Conservation (phyloP, 1,140 invertebrate species). For the Ylistrum balloti region DNA sequence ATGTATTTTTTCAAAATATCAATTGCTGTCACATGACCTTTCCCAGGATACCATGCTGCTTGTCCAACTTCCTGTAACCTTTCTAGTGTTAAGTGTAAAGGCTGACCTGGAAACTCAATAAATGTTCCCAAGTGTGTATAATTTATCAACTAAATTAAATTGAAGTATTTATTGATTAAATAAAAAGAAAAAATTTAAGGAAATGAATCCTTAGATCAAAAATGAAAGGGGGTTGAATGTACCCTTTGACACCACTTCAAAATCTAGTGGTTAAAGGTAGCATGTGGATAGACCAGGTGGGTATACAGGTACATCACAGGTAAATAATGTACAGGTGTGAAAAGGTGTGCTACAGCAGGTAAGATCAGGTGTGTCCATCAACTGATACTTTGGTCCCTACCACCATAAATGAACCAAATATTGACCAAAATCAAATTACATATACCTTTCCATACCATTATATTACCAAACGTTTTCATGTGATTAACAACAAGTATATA, state of each 20-base stretch:
- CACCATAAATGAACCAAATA: neutral
- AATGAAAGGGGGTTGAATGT: neutral
- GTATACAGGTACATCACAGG: neutral
- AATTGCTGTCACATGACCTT: slow-evolving; percentile 13
- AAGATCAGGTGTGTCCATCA: neutral
- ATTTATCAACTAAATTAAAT: neutral
- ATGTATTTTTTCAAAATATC: too few species aligned
- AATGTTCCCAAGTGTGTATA: neutral
- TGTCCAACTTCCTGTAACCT: neutral
- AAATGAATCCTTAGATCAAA: neutral
- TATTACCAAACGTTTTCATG: too few species aligned
- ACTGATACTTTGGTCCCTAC: neutral
- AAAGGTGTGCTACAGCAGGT: neutral
- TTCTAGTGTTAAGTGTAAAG: neutral
- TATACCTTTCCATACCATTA: too few species aligned
- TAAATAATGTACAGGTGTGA: neutral
- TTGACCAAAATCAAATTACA: too few species aligned
- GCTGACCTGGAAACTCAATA: neutral
- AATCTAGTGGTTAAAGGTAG: neutral
- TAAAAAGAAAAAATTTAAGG: neutral
- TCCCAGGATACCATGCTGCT: neutral
- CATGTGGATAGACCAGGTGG: slow-evolving; percentile 7
- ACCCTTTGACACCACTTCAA: neutral
- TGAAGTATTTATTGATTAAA: neutral
- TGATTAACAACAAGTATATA: too few species aligned